Evolutionary conservation across 2,113 vertebrate species (phyloP).

Genomic region (Sylvietta virens): DNA sequence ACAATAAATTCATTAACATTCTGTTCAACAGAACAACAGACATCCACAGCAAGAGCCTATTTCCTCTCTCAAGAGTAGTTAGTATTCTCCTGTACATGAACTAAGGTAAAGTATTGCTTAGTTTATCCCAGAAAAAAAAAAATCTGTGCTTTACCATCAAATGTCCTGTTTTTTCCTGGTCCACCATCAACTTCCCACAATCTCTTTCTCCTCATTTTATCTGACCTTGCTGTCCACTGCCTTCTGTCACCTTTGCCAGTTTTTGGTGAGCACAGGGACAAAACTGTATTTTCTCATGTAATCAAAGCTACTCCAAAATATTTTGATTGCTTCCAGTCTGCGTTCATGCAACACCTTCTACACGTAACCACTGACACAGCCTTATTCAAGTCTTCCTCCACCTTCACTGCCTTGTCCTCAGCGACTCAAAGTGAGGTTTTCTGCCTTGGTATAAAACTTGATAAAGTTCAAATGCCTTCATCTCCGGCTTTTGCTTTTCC

Average conservation of each 20-base stretch:
- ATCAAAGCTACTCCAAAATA: not conserved
- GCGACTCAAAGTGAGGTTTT: rapidly evolving
- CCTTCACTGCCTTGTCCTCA: not conserved
- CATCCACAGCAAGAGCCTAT: not conserved
- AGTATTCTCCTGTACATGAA: not conserved
- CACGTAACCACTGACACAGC: rapidly evolving
- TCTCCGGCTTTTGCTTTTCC: not conserved
- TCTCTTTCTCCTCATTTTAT: not conserved
- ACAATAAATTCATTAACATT: not conserved
- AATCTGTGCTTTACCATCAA: not conserved
- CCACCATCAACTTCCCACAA: not conserved
- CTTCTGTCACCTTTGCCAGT: not conserved
- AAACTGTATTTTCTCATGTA: not conserved
- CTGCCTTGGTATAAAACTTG: not conserved
- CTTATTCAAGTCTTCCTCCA: not conserved
- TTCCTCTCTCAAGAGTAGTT: not conserved
- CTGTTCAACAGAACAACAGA: not conserved
- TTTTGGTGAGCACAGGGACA: not conserved
- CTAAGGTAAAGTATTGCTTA: not conserved
- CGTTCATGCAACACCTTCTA: not conserved
- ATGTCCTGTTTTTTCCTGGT: not conserved
- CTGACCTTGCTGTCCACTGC: rapidly evolving
- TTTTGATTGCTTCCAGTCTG: not conserved
- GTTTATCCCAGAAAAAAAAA: not conserved
- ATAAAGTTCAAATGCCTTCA: not conserved